Base-by-base conservation (phyloP, 2,888 invertebrate genomes). In the Lepidochitona cinerea region DNA sequence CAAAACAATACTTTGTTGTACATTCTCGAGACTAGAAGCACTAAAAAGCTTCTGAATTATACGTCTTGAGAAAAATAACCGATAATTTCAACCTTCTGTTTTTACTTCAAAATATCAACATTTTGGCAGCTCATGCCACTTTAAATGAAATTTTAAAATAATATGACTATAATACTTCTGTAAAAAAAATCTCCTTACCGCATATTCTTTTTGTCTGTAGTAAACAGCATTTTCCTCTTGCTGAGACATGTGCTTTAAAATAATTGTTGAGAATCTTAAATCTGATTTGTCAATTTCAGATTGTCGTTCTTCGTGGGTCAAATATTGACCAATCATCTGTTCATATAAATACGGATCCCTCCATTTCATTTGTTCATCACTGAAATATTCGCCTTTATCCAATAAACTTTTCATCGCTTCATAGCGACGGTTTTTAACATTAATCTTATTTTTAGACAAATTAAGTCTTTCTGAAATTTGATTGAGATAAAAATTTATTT, bases 331-430 rank as follows among this genome's bases (percentile, higher is more conserved):
- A 59, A 98, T 93, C 81, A 98, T 92, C 85, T 97, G 95, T 79
- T 98, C 96, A 91, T 96, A 98, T 0, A 98, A 91, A 70, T 96
- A 92, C 0, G 98, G 98, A 90, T 97, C 96, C 75, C 98, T 92
- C 81, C 94, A 94, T 94, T 96, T 96, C 98, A 98, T 98, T 92
- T 96, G 95, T 75, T 93, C 94, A 89, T 98, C 97, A 88, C 95
- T 95, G 86, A 98, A 98, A 90, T 97, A 98, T 35, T 93, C 92
- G 14, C 93, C 93, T 78, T 94, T 93, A 69, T 93, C 91, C 52
- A 95, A 92, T 79, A 97, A 90, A 84, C 94, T 92, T 84, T 95
- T 93, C 87, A 97, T 91, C 0, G 97, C 97, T 85, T 94, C 94
- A 87, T 94, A 97, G 53, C 97, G 92, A 81, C 97, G 92, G 89